phyloP scores from a whole-genome alignment of 2,113 vertebrate genomes.

The Haplochromis burtoni region DNA sequence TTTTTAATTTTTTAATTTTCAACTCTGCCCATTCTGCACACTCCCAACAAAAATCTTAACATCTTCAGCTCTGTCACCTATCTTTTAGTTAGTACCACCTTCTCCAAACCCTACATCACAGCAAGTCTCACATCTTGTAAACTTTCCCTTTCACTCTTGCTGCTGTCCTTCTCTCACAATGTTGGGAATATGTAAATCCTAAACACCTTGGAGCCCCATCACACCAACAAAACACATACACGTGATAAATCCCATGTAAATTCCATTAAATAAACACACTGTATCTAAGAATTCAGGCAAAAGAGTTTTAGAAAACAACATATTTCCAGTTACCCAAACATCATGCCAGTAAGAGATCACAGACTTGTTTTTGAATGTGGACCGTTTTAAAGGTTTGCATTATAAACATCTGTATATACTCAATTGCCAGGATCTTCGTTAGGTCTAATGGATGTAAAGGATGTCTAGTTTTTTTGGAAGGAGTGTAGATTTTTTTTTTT shows the following conservation, averaged over 20 bases:
- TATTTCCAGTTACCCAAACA: background rate
- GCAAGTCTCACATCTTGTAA: background rate
- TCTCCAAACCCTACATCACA: background rate
- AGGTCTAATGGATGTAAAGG: background rate
- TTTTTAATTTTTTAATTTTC: background rate
- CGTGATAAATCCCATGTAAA: background rate
- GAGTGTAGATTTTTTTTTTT: background rate
- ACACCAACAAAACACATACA: background rate
- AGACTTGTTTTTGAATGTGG: background rate
- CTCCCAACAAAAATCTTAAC: background rate
- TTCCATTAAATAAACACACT: background rate
- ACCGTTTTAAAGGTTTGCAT: background rate
- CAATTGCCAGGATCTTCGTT: background rate
- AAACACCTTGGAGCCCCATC: background rate
- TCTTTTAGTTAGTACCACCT: background rate
- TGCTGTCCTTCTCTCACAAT: background rate
- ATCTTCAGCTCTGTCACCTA: background rate
- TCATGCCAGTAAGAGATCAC: background rate
- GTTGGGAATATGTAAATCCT: background rate
- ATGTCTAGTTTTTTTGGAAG: background rate
- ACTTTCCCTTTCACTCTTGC: background rate
- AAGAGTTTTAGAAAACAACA: background rate
- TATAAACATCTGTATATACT: background rate
- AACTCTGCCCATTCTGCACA: background rate
- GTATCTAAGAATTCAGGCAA: background rate